Evolutionary conservation across 2,113 vertebrate genomes (phyloP), one percentile per base, ranked within the genome.

Genomic region (Solea senegalensis): DNA sequence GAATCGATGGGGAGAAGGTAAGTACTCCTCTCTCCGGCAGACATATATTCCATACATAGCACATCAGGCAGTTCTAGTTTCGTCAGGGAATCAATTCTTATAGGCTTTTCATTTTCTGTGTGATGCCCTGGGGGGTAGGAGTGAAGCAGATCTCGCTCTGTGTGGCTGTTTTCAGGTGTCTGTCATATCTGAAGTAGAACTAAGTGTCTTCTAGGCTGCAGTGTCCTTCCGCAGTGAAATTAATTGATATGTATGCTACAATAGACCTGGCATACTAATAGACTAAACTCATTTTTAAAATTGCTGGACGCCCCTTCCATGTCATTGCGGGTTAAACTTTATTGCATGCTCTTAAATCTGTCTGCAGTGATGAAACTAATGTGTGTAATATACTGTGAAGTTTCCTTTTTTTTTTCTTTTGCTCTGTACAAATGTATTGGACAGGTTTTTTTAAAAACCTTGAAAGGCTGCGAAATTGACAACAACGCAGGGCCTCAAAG

Each of bases 1-100:
- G 88, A 76, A 86, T 89, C 70, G 75, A 89, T 87, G 91, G 90
- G 59, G 84, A 88, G 78, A 93, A 90, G 89, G 93, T 94, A 91
- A 87, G 91, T 82, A 86, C 77, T 72, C 60, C 82, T 82, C 83
- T 86, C 78, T 86, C 78, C 86, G 80, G 81, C 55, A 76, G 85
- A 87, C 85, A 88, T 81, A 88, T 87, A 87, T 85, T 88, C 81
- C 85, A 89, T 90, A 89, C 84, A 89, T 86, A 73, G 78, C 87
- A 85, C 84, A 90, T 91, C 87, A 86, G 70, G 83, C 74, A 82
- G 77, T 80, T 88, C 76, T 75, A 66, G 81, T 85, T 88, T 90
- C 82, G 70, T 89, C 84, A 84, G 81, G 67, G 87, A 93, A 91
- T 92, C 89, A 88, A 91, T 87, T 80, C 66, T 87, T 89, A 84